Evolutionary conservation across 2,888 invertebrate genomes (phyloP).

Genomic region (Heterodera filipjevi): DNA sequence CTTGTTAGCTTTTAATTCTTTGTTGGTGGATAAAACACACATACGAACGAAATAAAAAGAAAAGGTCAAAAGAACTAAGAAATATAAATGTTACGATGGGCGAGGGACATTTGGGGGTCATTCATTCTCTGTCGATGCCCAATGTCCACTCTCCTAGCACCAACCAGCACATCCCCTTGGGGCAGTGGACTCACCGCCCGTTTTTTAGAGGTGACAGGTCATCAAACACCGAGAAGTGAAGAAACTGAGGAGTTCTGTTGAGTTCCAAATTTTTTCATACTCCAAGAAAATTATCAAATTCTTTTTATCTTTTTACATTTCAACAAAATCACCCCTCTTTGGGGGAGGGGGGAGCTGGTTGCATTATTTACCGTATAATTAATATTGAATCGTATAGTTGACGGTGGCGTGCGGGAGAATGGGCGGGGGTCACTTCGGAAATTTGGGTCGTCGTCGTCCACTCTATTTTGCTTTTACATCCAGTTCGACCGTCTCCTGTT

Average conservation of each 20-base stretch:
- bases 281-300: background rate
- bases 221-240: background rate
- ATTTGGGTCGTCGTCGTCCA: slow-evolving; percentile 11
- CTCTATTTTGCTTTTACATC: slow-evolving; percentile 7
- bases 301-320: background rate
- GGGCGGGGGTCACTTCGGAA: background rate
- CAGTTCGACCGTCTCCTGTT: slow-evolving; percentile 8
- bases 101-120: slow-evolving; percentile 1
- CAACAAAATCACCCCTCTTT: background rate
- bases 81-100: slow-evolving; percentile 11
- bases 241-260: background rate
- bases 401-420: background rate
- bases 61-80: slow-evolving; percentile 5
- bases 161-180: background rate
- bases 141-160: background rate
- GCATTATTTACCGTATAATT: background rate
- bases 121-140: background rate
- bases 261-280: background rate
- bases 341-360: background rate
- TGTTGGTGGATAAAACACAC: background rate
- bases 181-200: background rate
- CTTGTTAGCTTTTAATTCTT: background rate
- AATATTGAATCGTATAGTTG: slow-evolving; percentile 16
- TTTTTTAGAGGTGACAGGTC: background rate
- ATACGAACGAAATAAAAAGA: background rate